Evolutionary conservation across 2,797 vertebrate genomes (phyloP).

Genomic region (Cheirogaleus major): DNA sequence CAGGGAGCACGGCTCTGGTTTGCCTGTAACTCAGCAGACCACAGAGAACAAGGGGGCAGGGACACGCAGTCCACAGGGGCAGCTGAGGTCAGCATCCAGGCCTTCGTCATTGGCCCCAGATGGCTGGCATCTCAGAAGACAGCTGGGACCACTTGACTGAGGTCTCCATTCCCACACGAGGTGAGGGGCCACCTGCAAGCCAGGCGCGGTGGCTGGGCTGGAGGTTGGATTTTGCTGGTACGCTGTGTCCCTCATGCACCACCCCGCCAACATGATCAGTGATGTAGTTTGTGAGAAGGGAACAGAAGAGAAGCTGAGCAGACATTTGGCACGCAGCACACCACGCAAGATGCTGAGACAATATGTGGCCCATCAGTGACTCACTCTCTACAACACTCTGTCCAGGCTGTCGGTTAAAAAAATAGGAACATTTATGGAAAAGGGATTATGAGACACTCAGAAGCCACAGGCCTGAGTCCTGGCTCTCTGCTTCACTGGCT

Average conservation of each 20-base stretch:
- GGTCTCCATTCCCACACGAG: background rate
- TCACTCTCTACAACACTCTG: background rate
- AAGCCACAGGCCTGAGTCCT: background rate
- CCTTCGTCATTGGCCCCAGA: background rate
- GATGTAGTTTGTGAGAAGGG: background rate
- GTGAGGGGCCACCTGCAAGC: background rate
- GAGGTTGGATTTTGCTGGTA: background rate
- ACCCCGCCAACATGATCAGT: background rate
- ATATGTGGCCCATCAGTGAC: background rate
- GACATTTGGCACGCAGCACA: background rate
- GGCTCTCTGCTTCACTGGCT: background rate
- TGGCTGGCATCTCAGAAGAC: background rate
- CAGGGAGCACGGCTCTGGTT: background rate
- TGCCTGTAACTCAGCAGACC: background rate
- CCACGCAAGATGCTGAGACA: background rate
- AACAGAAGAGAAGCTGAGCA: background rate
- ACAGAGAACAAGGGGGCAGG: background rate
- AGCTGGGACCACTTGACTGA: background rate
- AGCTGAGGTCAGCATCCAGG: background rate
- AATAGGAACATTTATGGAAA: background rate
- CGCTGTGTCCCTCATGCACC: rapidly evolving
- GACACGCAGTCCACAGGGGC: background rate
- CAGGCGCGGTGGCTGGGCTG: background rate
- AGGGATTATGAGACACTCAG: background rate
- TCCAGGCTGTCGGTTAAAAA: background rate